Base-by-base conservation (phyloP, 2,888 invertebrate genomes). In the Papilio demoleus region DNA sequence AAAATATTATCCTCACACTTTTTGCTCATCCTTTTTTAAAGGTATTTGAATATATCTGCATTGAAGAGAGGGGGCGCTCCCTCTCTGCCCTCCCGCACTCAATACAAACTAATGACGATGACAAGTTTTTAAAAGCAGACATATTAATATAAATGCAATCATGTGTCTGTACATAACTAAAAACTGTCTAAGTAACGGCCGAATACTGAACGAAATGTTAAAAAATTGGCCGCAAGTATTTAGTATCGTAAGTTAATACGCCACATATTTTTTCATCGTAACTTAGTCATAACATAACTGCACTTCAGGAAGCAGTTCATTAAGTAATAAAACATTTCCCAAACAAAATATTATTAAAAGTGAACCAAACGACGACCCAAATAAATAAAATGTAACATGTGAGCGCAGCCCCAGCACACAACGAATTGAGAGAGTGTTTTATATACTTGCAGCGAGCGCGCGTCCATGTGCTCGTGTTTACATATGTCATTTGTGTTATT, bases 1-100 rank as follows among this genome's bases (percentile, higher is more conserved):
- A 50, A 50, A 24, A 50, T 24, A 24, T 50, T 50, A 50, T 24
- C 3, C 6, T 14, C 24, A 12, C 50, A 50, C 50, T 50, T 50
- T 50, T 22, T 50, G 50, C 50, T 14, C 14, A 14, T 50, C 22
- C 50, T 50, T 50, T 45, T 50, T 24, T 22, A 47, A 50, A 24
- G 6, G 5, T 5, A 14, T 24, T 24, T 14, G 24, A 50, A 50
- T 24, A 50, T 22, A 47, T 22, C 22, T 4, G 12, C 14, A 24
- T 5, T 14, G 0, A 14, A 4, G 50, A 50, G 50, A n/a, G 24
- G 5, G 47, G 22, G 22, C 5, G 47, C 22, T 4, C 4, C 5
- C 45, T 5, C 4, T 4, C n/a, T 2, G 5, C 17, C 4, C 12
- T 47, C 19, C 12, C 12, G 19, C 3, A 22, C 47, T 12, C 22